Evolutionary conservation across 2,797 vertebrate genomes (phyloP).

Genomic region (Babyrousa celebensis): DNA sequence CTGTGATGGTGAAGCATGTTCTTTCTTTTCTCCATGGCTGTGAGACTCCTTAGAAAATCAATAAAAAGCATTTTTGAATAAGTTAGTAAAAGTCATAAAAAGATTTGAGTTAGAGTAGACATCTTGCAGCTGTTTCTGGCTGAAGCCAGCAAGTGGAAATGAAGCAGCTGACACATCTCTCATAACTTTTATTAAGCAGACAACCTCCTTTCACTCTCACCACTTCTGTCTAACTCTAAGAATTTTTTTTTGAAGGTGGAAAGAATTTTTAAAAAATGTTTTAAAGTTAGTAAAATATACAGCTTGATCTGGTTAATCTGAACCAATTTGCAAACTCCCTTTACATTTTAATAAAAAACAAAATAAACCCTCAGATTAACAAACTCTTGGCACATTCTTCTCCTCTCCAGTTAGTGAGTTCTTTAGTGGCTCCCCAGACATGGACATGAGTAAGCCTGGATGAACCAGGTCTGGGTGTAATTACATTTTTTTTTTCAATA

Average conservation of each 20-base stretch:
- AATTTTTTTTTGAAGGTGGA: slow-evolving; percentile 70
- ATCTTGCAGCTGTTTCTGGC: slow-evolving; percentile 80
- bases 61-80: slow-evolving; percentile 75
- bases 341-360: slow-evolving; percentile 81
- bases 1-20: background rate
- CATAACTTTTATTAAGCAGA: slow-evolving; percentile 76
- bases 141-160: slow-evolving; percentile 73
- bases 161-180: slow-evolving; percentile 80
- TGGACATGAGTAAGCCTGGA: slow-evolving; percentile 81
- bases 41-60: slow-evolving; percentile 72
- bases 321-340: slow-evolving; percentile 84
- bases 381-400: slow-evolving; percentile 82
- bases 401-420: slow-evolving; percentile 79
- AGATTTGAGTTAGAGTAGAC: slow-evolving; percentile 68
- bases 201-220: slow-evolving; percentile 66
- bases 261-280: slow-evolving; percentile 69
- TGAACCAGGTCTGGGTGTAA: slow-evolving; percentile 87
- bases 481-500: slow-evolving; percentile 85
- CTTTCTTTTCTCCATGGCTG: slow-evolving; percentile 61
- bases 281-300: slow-evolving; percentile 82
- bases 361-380: slow-evolving; percentile 82
- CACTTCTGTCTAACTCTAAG: slow-evolving; percentile 58
- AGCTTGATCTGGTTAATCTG: slow-evolving; percentile 85
- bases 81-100: slow-evolving; percentile 82
- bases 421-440: slow-evolving; percentile 85